These are phyloP conservation scores for Orthosia gracilis DNA, from an alignment of 2,888 invertebrate genomes.

Conservation along the genomic window DNA sequence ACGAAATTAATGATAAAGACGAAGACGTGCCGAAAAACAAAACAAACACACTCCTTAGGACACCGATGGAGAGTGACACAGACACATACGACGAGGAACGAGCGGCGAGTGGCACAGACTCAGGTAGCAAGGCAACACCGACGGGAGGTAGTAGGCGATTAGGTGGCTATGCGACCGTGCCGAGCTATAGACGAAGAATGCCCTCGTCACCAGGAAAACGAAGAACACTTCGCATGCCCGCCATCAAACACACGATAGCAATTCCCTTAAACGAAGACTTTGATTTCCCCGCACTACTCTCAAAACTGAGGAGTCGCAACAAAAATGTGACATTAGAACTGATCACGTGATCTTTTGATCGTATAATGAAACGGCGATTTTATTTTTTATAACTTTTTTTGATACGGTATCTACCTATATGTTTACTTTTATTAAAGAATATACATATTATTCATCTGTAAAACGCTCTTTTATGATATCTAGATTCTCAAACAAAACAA, in stretches of 20 bases:
- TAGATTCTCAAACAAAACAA: not conserved
- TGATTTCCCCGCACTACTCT: slow-evolving; percentile 68
- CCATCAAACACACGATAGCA: slow-evolving; percentile 60
- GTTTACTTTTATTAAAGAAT: slow-evolving; percentile 22
- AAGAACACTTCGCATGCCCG: not conserved
- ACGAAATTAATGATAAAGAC: not conserved
- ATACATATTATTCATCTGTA: slow-evolving; percentile 2
- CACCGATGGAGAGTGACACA: no score
- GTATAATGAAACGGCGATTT: not conserved
- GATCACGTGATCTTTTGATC: slow-evolving; percentile 60
- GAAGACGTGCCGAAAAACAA: no score
- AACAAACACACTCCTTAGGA: no score
- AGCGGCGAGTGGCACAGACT: no score
- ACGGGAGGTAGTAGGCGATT: not conserved
- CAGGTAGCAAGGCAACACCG: no score
- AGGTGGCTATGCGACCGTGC: not conserved
- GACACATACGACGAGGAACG: no score
- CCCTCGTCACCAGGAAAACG: not conserved
- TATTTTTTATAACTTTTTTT: slow-evolving; percentile 25
- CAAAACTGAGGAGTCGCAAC: slow-evolving; percentile 69
- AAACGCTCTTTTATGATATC: not conserved
- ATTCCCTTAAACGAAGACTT: slow-evolving; percentile 58
- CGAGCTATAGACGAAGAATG: slow-evolving; percentile 13
- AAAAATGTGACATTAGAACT: slow-evolving; percentile 76
- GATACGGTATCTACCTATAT: not conserved